Base-by-base conservation (phyloP, 2,113 vertebrate genomes). In the Actinemys pallida region DNA sequence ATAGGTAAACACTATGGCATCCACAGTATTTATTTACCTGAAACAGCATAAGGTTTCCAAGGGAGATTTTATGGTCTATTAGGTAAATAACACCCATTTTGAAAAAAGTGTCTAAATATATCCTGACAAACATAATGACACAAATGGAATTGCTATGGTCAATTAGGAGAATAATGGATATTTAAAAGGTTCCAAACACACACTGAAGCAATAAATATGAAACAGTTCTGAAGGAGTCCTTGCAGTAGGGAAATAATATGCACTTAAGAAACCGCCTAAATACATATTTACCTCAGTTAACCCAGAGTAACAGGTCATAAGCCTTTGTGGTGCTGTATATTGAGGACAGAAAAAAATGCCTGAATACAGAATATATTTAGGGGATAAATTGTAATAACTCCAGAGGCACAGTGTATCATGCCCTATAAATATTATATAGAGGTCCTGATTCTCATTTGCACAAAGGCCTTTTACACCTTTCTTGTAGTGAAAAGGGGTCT, bases 81-180 rank as follows among this genome's bases (percentile, higher is more conserved):
- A 76, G 42, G 20, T 13, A 76, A 76, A 76, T 76, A 94, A 75
- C 89, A 92, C 57, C 65, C 75, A 69, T 96, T 97, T 83, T 0
- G 24, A 92, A 69, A 57, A 94, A 87, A 87, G 84, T 79, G n/a
- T n/a, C 94, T 97, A 95, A 96, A 93, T 96, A 93, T 96, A 95
- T 92, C 88, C 86, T 90, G 92, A 89, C 90, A 90, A 90, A 95
- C 31, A 88, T 81, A 97, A 91, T 96, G 96, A 97, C 86, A 96
- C 97, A 96, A 92, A 69, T 92, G 84, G 82, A 94, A 83, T 94
- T 93, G 83, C 87, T 95, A 19, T 88, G 93, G 93, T 92, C 87
- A 95, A 52, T 95, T 94, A 96, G 95, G 89, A 89, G 88, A 25
- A n/a, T 97, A 97, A 93, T 96, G 91, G 95, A 52, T 96, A 95